Base-by-base conservation (phyloP, 2,797 vertebrate genomes). In the Cynodonichthys magdalenae region DNA sequence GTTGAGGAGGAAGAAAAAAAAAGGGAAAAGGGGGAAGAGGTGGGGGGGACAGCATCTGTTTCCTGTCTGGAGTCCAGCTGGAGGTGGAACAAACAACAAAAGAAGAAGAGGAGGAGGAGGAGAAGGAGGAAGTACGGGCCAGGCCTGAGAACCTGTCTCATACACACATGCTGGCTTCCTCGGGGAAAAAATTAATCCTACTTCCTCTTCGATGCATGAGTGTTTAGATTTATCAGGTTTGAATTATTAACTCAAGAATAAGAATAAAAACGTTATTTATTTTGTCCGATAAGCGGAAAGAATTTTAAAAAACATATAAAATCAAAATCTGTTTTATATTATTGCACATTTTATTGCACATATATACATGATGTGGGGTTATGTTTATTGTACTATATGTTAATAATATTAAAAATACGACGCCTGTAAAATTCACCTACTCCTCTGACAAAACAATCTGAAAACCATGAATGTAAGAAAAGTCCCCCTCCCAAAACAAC, bases 31-130 rank as follows among this genome's bases (percentile, higher is more conserved):
- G 91, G 89, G 88, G 91, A 87, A 94, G 92, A 93, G 90, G 92
- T 92, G 92, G 84, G 92, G 92, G 84, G 55, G 87, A 61, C 87
- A 91, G 93, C 95, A 96, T 95, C 95, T 96, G 95, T 93, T 97
- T 98, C 95, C 96, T 94, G 94, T 93, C 90, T 92, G 92, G 87
- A 66, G 72, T 77, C 88, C 92, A 93, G 90, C 90, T 94, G 92
- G 85, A 89, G 79, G 70, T 78, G 84, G 90, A 92, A 92, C 90
- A 91, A 93, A 92, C 52, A 73, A 84, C 83, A 84, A 81, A 82
- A 85, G 84, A 75, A 80, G 76, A 74, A 63, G 58, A 82, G 61
- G 64, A 66, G 64, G 70, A 62, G 52, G 63, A 69, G 56, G 45
- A 75, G 44, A 49, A 74, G 74, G 78, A 83, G 87, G 87, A 88